Percentiles rank a stretch among this genome's conserved stretches.
These are phyloP conservation scores for Melanargia galathea DNA, from an alignment of 2,888 invertebrate species.

Conservation along the genomic window DNA sequence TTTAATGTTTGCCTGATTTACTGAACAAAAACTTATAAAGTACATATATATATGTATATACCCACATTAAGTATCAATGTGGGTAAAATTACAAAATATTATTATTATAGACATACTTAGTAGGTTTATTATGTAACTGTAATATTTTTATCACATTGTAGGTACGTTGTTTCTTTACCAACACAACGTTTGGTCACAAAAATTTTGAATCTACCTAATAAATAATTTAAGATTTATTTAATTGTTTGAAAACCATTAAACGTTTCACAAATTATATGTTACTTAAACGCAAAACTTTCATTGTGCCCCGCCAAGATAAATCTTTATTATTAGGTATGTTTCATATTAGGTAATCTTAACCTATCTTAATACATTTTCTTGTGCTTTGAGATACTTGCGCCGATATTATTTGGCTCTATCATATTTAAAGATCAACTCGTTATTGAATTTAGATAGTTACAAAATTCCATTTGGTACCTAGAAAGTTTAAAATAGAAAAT, in stretches of 20 bases:
- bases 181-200: no score
- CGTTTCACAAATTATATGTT: no score
- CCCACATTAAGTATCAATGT: no score
- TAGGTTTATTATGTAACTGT: no score
- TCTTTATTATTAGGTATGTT: no score
- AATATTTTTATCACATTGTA: slow-evolving; percentile 16
- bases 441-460: slow-evolving; percentile 12
- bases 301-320: neutral
- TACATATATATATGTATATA: neutral
- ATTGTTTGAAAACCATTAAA: no score
- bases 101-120: no score
- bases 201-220: no score
- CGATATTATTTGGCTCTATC: neutral
- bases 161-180: no score
- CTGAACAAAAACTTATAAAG: slow-evolving; percentile 1
- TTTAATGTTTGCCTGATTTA: neutral
- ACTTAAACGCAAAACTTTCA: slow-evolving; percentile 2
- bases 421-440: slow-evolving; percentile 14
- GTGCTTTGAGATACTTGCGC: slow-evolving; percentile 16
- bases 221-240: no score
- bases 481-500: slow-evolving; percentile 16
- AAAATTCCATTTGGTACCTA: neutral
- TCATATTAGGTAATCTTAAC: no score
- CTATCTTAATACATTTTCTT: neutral
- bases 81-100: no score